phyloP scores from a whole-genome alignment of 2,888 invertebrate species.

The Troides aeacus region DNA sequence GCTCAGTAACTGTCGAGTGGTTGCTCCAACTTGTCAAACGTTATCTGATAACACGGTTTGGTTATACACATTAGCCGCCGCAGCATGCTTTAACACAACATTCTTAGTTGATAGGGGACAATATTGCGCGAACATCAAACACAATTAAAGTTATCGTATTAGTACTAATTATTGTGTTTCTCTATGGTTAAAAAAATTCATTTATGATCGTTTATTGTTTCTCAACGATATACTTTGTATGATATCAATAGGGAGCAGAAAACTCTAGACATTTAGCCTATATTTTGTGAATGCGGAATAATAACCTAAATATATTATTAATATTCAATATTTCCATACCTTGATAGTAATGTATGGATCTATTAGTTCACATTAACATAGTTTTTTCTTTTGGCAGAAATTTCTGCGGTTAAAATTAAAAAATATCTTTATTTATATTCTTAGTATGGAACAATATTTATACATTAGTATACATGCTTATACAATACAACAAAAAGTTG shows the following conservation, averaged over 20 bases:
- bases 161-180: neutral
- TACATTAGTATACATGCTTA: neutral
- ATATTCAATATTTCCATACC: no score
- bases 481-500: neutral
- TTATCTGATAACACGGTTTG: constrained; percentile 56
- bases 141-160: constrained; percentile 18
- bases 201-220: neutral
- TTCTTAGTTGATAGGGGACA: constrained; percentile 25
- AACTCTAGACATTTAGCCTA: neutral
- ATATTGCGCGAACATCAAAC: constrained; percentile 15
- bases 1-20: constrained; percentile 37
- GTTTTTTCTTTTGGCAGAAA: no score
- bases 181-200: neutral
- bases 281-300: neutral
- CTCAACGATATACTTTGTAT: no score
- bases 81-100: constrained; percentile 28
- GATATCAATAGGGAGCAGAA: neutral
- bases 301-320: neutral
- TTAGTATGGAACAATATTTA: no score
- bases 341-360: no score
- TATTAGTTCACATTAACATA: no score
- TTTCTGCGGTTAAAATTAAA: no score
- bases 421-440: no score
- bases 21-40: constrained; percentile 58
- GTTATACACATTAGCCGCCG: constrained; percentile 51